These are phyloP conservation scores for Pluvianellus socialis DNA, from an alignment of 2,113 vertebrate species.

Conservation along the genomic window DNA sequence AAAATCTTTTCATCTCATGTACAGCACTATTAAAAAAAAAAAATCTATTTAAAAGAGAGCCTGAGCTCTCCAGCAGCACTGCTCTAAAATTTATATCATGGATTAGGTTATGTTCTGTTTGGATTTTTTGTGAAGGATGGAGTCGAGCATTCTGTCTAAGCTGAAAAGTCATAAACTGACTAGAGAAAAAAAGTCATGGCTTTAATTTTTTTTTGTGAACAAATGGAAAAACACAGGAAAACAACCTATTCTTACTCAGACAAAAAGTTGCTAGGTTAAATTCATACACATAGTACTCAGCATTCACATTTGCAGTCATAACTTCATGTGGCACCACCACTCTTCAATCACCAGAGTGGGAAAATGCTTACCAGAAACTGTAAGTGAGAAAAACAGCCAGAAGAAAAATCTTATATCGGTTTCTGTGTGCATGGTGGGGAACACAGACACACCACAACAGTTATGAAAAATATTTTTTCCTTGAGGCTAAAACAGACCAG, in stretches of 20 bases:
- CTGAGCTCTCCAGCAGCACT: background rate
- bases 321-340: background rate
- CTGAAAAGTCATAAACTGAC: background rate
- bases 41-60: background rate
- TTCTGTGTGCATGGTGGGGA: background rate
- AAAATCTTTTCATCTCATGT: conserved; percentile 36
- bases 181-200: background rate
- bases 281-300: background rate
- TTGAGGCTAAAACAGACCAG: background rate
- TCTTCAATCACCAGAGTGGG: background rate
- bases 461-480: background rate
- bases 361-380: background rate
- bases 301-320: background rate
- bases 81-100: background rate
- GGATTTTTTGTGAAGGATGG: background rate
- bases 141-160: background rate
- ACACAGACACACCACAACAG: background rate
- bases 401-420: background rate
- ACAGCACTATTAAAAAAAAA: background rate
- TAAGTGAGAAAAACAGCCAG: background rate
- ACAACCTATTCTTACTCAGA: background rate
- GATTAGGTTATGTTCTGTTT: background rate
- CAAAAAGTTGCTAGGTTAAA: background rate
- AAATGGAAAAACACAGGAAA: background rate
- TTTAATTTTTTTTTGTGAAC: background rate